Evolutionary conservation across 2,113 vertebrate species (phyloP).

Genomic region (Rhegmatorhina hoffmannsi): DNA sequence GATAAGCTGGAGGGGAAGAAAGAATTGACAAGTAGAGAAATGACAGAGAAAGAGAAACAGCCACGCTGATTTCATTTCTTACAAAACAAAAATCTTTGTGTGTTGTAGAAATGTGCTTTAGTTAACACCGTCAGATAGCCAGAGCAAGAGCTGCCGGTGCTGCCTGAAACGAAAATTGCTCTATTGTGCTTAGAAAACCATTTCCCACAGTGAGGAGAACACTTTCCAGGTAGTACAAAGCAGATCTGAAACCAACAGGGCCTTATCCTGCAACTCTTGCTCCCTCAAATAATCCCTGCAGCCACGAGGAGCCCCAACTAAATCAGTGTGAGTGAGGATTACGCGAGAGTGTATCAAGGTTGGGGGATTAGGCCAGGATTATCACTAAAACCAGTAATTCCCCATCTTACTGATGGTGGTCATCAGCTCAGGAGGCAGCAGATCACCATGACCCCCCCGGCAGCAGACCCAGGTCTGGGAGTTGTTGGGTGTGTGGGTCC

Average conservation of each 20-base stretch:
- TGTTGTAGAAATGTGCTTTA: constrained; percentile 49
- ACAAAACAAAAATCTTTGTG: constrained; percentile 57
- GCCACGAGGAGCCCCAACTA: neutral
- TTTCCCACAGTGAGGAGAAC: neutral
- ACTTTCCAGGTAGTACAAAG: constrained; percentile 35
- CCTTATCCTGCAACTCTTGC: constrained; percentile 29
- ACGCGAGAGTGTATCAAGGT: neutral
- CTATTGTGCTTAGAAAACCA: constrained; percentile 63
- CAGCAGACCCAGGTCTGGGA: fast-evolving
- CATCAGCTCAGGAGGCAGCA: fast-evolving
- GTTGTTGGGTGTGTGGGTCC: fast-evolving
- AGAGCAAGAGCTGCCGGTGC: constrained; percentile 6
- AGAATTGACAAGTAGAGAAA: constrained; percentile 64
- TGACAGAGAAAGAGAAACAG: constrained; percentile 54
- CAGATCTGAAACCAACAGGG: constrained; percentile 15
- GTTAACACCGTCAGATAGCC: constrained; percentile 27
- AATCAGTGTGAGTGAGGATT: constrained; percentile 53
- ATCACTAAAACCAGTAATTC: constrained; percentile 48
- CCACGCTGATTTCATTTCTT: constrained; percentile 60
- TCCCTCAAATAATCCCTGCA: constrained; percentile 16
- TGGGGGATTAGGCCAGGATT: constrained; percentile 49
- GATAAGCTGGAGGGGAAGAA: constrained; percentile 64
- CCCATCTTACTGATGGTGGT: constrained; percentile 30
- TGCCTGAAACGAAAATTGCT: constrained; percentile 33
- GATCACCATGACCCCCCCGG: fast-evolving